Base-by-base conservation (phyloP, 2,888 invertebrate genomes). In the Drosophila cognata region DNA sequence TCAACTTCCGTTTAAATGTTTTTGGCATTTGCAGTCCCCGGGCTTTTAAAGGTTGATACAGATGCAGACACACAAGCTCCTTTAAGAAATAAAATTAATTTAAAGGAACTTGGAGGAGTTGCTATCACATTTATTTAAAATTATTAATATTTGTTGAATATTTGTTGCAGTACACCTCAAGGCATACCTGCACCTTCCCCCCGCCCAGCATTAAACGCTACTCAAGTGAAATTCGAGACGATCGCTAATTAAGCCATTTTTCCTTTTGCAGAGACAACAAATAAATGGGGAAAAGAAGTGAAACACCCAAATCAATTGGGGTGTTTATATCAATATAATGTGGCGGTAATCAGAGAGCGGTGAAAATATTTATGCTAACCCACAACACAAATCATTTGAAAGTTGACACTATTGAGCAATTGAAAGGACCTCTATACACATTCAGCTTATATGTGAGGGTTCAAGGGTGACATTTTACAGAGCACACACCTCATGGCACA, bases 341-440 rank as follows among this genome's bases (percentile, higher is more conserved):
- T 71, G 78, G 57, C 72, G 72, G 88, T 89, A 87, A 85, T 81
- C 79, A 84, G 81, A 83, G 84, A 77, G 70, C 71, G 74, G 73
- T 72, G 59, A 71, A 71, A 81, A 76, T 77, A 82, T 84, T 81
- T 70, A 74, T 67, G 66, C 55, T 75, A 70, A 64, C 79, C 71
- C 67, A 79, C 67, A 79, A 56, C 67, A 75, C 83, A 84, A 84
- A 81, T 79, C 74, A 84, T 84, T 81, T 89, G 89, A 82, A 88
- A 89, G 85, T 84, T 88, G 88, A 89, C 83, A 87, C 89, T 84
- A 74, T 75, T 68, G 76, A 68, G 71, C 80, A 85, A 88, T 84
- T 77, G 60, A 79, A 67, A 71, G 70, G 70, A 8, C 38, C 52
- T 63, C 25, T 52, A 10, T 5, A 21, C 41, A 21, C 25, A 31